Evolutionary conservation across 1,140 invertebrate species (phyloP), one percentile per base, ranked within the genome.

Genomic region (Contarinia nasturtii): DNA sequence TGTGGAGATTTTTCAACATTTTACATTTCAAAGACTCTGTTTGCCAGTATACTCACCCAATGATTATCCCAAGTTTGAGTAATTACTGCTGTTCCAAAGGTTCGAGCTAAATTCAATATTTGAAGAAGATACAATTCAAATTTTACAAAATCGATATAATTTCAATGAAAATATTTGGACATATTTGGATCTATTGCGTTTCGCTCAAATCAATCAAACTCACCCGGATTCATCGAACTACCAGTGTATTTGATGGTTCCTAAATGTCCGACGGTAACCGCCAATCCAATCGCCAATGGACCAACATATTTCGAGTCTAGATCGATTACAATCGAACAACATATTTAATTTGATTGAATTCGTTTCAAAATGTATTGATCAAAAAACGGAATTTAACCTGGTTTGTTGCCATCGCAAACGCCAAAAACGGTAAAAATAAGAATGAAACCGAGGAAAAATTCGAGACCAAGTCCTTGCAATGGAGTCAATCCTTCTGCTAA

Each of bases 161-260:
- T n/a, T n/a, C n/a, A n/a, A n/a, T n/a, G n/a, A n/a, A n/a, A n/a
- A n/a, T n/a, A n/a, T 27, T 27, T 27, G 10, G 27, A 27, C 27
- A 27, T 27, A 27, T 27, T 27, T 10, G n/a, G n/a, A n/a, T n/a
- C n/a, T n/a, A n/a, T n/a, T n/a, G n/a, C n/a, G n/a, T n/a, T n/a
- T n/a, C n/a, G n/a, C n/a, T n/a, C n/a, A n/a, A n/a, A n/a, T n/a
- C n/a, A n/a, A n/a, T n/a, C n/a, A n/a, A n/a, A n/a, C n/a, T n/a
- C n/a, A n/a, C n/a, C n/a, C n/a, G n/a, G n/a, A 67, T 93, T 93
- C 86, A 93, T 90, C 51, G 83, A 81, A 17, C 85, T 74, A 40
- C 86, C 85, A 2, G 87, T 91, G 61, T 80, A 84, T 50, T 77
- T 74, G 47, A 92, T 83, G 15, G 82, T 85, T 49, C 82, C 79